Evolutionary conservation across 2,888 invertebrate species (phyloP).

Genomic region (Drosophila kuntzei): DNA sequence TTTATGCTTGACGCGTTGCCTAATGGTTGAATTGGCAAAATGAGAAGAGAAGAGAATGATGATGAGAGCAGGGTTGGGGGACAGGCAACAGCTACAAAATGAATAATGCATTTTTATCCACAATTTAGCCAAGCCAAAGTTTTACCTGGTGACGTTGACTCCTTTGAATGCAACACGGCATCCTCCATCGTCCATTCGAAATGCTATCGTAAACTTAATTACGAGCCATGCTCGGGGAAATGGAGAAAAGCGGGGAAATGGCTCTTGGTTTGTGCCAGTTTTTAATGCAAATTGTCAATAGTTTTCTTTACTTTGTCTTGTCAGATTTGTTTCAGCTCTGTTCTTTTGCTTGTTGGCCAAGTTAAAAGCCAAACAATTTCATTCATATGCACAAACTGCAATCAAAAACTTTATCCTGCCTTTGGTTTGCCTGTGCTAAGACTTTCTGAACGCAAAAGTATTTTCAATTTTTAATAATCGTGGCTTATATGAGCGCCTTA

Average conservation of each 20-base stretch:
- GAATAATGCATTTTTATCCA: conserved; percentile 76
- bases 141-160: conserved; percentile 27
- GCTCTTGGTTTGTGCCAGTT: conserved; percentile 27
- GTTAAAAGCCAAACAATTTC: conserved; percentile 70
- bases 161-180: conserved; percentile 12
- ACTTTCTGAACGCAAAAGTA: conserved; percentile 47
- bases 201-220: conserved; percentile 62
- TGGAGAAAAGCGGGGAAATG: conserved; percentile 6
- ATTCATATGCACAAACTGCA: conserved; percentile 78
- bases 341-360: conserved; percentile 52
- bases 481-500: conserved; percentile 53
- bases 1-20: conserved; percentile 73
- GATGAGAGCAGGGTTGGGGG: conserved; percentile 1
- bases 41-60: background rate
- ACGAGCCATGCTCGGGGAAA: conserved; percentile 18
- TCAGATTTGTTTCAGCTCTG: conserved; percentile 15
- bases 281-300: conserved; percentile 65
- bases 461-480: conserved; percentile 77
- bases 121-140: conserved; percentile 64
- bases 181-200: background rate
- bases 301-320: conserved; percentile 31
- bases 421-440: conserved; percentile 5
- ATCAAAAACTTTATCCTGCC: conserved; percentile 52
- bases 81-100: conserved; percentile 45
- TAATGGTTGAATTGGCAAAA: conserved; percentile 59